Evolutionary conservation across 2,797 vertebrate genomes (phyloP).

Genomic region (Cottoperca gobio): DNA sequence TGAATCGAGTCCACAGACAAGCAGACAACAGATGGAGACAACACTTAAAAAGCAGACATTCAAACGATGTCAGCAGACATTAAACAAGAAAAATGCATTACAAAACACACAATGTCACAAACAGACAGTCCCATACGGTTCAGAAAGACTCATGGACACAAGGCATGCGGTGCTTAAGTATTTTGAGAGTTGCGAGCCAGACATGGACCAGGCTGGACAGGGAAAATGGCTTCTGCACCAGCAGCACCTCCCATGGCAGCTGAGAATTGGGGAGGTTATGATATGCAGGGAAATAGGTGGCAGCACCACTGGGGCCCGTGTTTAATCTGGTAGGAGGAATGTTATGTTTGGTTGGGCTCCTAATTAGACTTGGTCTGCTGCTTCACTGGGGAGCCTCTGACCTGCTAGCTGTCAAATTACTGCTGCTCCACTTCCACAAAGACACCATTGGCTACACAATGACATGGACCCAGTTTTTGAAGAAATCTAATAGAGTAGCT

Average conservation of each 20-base stretch:
- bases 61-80: slow-evolving; percentile 65
- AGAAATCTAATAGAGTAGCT: slow-evolving; percentile 54
- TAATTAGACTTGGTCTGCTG: slow-evolving; percentile 79
- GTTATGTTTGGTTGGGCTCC: slow-evolving; percentile 69
- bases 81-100: slow-evolving; percentile 63
- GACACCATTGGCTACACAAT: slow-evolving; percentile 52
- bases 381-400: slow-evolving; percentile 80
- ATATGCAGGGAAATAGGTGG: slow-evolving; percentile 44
- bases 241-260: slow-evolving; percentile 67
- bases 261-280: slow-evolving; percentile 51
- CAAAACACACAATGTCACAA: slow-evolving; percentile 60
- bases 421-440: slow-evolving; percentile 79
- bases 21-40: slow-evolving; percentile 74
- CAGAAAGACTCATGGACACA: slow-evolving; percentile 67
- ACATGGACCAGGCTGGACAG: slow-evolving; percentile 74
- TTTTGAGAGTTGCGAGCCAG: slow-evolving; percentile 71
- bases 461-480: slow-evolving; percentile 65
- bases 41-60: slow-evolving; percentile 63
- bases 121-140: slow-evolving; percentile 70
- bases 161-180: slow-evolving; percentile 76
- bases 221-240: slow-evolving; percentile 77
- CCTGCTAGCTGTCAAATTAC: slow-evolving; percentile 79
- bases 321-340: slow-evolving; percentile 62
- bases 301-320: slow-evolving; percentile 49
- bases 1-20: slow-evolving; percentile 60